Base-by-base conservation (phyloP, 2,113 vertebrate species). In the Boulengeromyrus knoepffleri region DNA sequence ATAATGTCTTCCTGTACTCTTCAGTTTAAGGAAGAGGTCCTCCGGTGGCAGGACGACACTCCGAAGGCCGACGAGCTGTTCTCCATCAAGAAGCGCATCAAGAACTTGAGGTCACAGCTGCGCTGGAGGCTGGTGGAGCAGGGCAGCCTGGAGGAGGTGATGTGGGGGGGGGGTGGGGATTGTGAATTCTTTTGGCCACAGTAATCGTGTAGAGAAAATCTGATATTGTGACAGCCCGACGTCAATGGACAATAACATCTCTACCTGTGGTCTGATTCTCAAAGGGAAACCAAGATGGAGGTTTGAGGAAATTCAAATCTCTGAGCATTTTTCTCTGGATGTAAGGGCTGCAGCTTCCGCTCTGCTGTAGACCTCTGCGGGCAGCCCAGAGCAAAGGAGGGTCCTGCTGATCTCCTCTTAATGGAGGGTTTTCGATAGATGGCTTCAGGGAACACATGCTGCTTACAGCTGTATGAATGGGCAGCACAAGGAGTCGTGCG, bases 61-160 rank as follows among this genome's bases (percentile, higher is more conserved):
- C 95, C 95, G 0, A 92, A 56, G 92, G 91, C 94, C 90, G 94
- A 95, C 36, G 91, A 93, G 56, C 94, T 97, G 52, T 39, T 96
- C 45, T 93, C 90, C 9, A 91, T 96, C 92, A 96, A 97, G 94
- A 97, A 96, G 93, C 93, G 21, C 2, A 77, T 97, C 90, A 96
- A 95, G 93, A 92, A 3, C 62, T 90, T 96, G 89, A 96, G 96
- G 90, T 94, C 94, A 88, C 93, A 91, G 92, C 93, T 97, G 87
- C 95, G 95, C 77, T 96, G 94, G 95, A 97, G 96, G 91, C 62
- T 96, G 84, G 94, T 95, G 93, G 96, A 96, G 89, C 96, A 95
- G 88, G 95, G 89, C 91, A 96, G 94, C 91, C 91, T 97, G 66
- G 96, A 97, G 91, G 96, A 97, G 92, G 96, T 96, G 94, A 89